phyloP scores from a whole-genome alignment of 2,888 invertebrate genomes.

The Erebia epiphron region DNA sequence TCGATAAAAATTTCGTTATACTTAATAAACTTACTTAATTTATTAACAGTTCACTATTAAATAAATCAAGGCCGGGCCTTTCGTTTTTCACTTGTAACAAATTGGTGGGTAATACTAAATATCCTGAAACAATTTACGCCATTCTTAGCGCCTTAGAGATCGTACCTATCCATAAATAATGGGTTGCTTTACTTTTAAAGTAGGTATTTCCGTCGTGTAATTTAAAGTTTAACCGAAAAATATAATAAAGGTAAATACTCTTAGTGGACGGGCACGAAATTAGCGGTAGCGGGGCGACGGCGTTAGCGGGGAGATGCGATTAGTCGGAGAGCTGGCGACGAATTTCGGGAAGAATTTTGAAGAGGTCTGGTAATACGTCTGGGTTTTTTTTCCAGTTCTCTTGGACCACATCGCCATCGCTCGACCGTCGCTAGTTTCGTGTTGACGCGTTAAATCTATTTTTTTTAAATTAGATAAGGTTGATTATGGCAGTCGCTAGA shows the following conservation, averaged over 20 bases:
- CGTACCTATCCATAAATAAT: background rate
- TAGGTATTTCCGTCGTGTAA: background rate
- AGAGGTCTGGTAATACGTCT: no score
- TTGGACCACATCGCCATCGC: no score
- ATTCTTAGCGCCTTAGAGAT: constrained; percentile 13
- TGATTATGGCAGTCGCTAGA: background rate
- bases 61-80: constrained; percentile 40
- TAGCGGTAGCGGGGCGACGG: no score
- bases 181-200: background rate
- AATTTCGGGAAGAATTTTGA: no score
- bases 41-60: constrained; percentile 12
- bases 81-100: constrained; percentile 31
- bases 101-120: constrained; percentile 13
- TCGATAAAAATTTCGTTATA: constrained; percentile 10
- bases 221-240: background rate
- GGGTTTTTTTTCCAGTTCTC: no score
- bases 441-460: no score
- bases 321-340: no score
- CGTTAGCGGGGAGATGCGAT: no score
- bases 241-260: constrained; percentile 2
- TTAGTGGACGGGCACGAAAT: no score
- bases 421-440: no score
- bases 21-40: constrained; percentile 4
- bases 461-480: constrained; percentile 5
- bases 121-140: constrained; percentile 2